Base-by-base conservation (phyloP, 2,888 invertebrate species). In the Xylota sylvarum region DNA sequence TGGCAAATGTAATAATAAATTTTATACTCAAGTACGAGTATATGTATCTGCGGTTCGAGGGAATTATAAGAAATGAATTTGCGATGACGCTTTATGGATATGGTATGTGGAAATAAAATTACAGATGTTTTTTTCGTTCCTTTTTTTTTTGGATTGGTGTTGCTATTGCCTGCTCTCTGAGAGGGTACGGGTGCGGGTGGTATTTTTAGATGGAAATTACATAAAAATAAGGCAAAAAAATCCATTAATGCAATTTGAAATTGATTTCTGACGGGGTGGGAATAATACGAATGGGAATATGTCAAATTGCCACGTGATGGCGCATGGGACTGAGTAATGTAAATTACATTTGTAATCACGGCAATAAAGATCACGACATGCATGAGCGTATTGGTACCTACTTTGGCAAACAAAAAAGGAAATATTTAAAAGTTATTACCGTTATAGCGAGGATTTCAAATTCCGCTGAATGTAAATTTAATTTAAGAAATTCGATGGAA, bases 21-120 rank as follows among this genome's bases (percentile, higher is more conserved):
- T 73, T 37, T 60, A 72, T 72, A 52, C 48, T 58, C 23, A 48
- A 43, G 23, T 48, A 23, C 32, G 35, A 55, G n/a, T 48, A 27
- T 40, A n/a, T n/a, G n/a, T n/a, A 60, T 73, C 60, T 60, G 72
- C 43, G 72, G 72, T 73, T 62, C 50, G 35, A 37, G 30, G 37
- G 60, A 73, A 60, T 73, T 60, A 73, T 60, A 60, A 73, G 72
- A 50, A 73, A 73, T 60, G 72, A 73, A 60, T 73, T 73, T 73
- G 46, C 48, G 17, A 60, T 62, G 27, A 9, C 48, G 72, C 50
- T 48, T 60, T 60, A 72, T 72, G 58, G 55, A 70, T 73, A 46
- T 60, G 58, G 37, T 37, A 43, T 30, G 17, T 32, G 56, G 48
- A 46, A 58, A 46, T 72, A 73, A 73, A 60, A 73, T 73, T 73